Evolutionary conservation across 2,888 invertebrate species (phyloP).

Genomic region (Pollenia labialis): DNA sequence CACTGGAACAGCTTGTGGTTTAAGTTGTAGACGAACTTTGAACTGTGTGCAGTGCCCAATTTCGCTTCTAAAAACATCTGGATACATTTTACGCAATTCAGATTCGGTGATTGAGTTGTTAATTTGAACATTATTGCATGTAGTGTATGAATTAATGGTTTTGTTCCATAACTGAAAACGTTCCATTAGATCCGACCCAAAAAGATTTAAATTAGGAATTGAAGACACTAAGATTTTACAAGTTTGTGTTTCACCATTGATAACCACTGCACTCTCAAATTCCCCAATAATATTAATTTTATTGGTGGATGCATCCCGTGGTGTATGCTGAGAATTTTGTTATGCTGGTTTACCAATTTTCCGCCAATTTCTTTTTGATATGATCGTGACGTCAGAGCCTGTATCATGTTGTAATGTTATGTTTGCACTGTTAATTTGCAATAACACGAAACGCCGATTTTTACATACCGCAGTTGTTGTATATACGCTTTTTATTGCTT

Average conservation of each 20-base stretch:
- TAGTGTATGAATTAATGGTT: slow-evolving; percentile 40
- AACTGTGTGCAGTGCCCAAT: slow-evolving; percentile 46
- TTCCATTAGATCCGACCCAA: slow-evolving; percentile 62
- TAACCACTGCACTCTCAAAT: slow-evolving; percentile 23
- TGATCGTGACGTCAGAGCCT: slow-evolving; percentile 68
- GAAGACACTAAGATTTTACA: slow-evolving; percentile 57
- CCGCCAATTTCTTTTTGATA: slow-evolving; percentile 53
- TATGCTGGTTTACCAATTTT: slow-evolving; percentile 55
- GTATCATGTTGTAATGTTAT: slow-evolving; percentile 57
- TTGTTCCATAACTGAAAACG: slow-evolving; percentile 59
- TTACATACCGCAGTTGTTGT: neutral
- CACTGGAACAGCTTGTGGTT: slow-evolving; percentile 59
- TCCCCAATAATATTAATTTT: slow-evolving; percentile 49
- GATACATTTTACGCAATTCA: slow-evolving; percentile 41
- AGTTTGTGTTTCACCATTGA: neutral
- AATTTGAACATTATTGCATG: no score
- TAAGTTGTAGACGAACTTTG: slow-evolving; percentile 56
- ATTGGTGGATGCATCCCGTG: slow-evolving; percentile 57
- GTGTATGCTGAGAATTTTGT: slow-evolving; percentile 27
- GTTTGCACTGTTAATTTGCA: slow-evolving; percentile 33
- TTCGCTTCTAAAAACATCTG: slow-evolving; percentile 52
- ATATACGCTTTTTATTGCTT: slow-evolving; percentile 22
- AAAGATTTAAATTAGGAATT: slow-evolving; percentile 52
- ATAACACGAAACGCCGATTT: slow-evolving; percentile 38
- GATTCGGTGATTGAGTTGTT: neutral